phyloP scores from a whole-genome alignment of 2,888 invertebrate species.

The Aricia artaxerxes region DNA sequence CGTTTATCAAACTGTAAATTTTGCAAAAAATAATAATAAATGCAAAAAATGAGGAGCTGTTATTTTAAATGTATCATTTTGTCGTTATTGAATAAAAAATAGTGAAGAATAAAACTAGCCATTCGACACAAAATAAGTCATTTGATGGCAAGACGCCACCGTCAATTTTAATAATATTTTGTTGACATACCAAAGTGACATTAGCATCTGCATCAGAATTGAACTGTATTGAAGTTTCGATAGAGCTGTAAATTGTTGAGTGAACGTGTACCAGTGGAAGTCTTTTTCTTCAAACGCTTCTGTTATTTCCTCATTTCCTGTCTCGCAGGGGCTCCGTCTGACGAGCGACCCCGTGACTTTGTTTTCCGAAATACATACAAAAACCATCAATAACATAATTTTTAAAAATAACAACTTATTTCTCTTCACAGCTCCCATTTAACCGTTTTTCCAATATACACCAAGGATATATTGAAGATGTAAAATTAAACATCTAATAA shows the following conservation, averaged over 20 bases:
- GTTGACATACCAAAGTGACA: constrained; percentile 19
- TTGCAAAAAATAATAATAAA: neutral
- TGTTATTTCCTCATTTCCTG: constrained; percentile 13
- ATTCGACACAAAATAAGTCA: neutral
- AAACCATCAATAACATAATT: neutral
- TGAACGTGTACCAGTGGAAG: constrained; percentile 26
- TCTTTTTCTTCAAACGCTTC: constrained; percentile 24
- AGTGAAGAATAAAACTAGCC: neutral
- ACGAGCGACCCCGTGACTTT: constrained; percentile 16
- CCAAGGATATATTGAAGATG: neutral
- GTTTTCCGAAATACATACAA: neutral
- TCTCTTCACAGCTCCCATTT: neutral
- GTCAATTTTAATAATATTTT: neutral
- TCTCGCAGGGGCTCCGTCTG: constrained; percentile 20
- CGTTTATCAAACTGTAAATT: constrained; percentile 26
- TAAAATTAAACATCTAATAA: neutral
- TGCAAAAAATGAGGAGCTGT: too few species aligned
- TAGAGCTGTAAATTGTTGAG: neutral
- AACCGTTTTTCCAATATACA: neutral
- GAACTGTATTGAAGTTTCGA: neutral
- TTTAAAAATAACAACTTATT: neutral
- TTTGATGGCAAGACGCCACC: too few species aligned
- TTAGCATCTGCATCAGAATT: constrained; percentile 9
- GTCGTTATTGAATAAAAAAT: neutral
- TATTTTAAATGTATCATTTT: too few species aligned